A percentile compares a stretch with the other conserved stretches of the same genome.
phyloP scores from a whole-genome alignment of 2,888 invertebrate genomes.

The Ectropis crepuscularia region DNA sequence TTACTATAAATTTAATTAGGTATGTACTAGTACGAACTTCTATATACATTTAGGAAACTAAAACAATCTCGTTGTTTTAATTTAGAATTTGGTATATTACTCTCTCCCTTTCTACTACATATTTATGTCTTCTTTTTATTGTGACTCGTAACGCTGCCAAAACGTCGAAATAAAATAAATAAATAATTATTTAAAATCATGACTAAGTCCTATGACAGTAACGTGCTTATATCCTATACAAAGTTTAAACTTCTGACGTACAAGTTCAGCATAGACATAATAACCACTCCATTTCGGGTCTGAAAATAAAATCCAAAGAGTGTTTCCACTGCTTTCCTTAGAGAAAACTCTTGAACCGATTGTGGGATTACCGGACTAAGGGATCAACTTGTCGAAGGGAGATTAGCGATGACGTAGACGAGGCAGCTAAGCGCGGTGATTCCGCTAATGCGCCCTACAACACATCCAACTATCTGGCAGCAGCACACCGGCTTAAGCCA shows the following conservation, averaged over 20 bases:
- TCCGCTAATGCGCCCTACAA: slow-evolving; percentile 36
- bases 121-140: background rate
- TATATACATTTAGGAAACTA: too few species aligned
- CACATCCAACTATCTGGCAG: slow-evolving; percentile 40
- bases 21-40: too few species aligned
- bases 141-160: background rate
- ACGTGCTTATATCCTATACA: too few species aligned
- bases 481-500: slow-evolving; percentile 35
- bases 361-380: slow-evolving; percentile 9
- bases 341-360: slow-evolving; percentile 20
- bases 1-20: too few species aligned
- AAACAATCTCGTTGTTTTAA: too few species aligned
- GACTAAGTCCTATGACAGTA: too few species aligned
- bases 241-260: too few species aligned
- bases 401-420: slow-evolving; percentile 31
- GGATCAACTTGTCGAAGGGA: slow-evolving; percentile 28
- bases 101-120: too few species aligned
- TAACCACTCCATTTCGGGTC: background rate
- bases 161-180: too few species aligned
- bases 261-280: too few species aligned
- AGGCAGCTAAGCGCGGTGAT: slow-evolving; percentile 27
- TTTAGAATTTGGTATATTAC: too few species aligned
- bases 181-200: too few species aligned
- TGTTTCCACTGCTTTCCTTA: background rate
- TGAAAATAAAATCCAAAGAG: background rate